A percentile compares a stretch with the other conserved stretches of the same genome.
Conservation (phyloP, 2,113 vertebrate genomes). For the Meleagris gallopavo region DNA sequence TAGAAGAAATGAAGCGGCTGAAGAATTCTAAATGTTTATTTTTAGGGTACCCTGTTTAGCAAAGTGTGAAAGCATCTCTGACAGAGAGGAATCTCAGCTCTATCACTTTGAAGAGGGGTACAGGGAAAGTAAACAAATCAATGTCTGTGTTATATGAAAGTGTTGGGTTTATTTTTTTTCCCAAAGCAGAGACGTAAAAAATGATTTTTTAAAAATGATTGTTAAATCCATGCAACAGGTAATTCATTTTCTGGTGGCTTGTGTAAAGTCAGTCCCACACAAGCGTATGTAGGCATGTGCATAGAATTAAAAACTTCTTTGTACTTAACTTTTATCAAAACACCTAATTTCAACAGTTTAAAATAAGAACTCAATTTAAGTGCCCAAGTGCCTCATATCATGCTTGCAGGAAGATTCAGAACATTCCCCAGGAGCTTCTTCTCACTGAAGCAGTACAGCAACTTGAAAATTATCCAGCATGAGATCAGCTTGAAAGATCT, state of each 20-base stretch:
- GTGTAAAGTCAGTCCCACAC: background rate
- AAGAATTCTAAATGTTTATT: background rate
- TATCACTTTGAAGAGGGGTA: background rate
- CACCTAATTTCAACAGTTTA: background rate
- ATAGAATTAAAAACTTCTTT: background rate
- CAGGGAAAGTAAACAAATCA: background rate
- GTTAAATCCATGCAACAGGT: background rate
- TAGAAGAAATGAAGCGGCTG: background rate
- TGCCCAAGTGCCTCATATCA: background rate
- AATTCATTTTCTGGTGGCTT: background rate
- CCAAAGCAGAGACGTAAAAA: background rate
- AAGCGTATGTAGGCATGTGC: background rate
- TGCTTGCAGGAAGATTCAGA: background rate
- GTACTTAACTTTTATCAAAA: background rate
- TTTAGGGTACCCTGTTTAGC: background rate
- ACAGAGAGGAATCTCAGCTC: background rate
- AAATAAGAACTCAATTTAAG: background rate
- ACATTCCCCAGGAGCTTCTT: background rate
- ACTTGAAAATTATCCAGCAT: fast-evolving
- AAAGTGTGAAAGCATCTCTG: background rate
- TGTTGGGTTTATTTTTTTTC: background rate
- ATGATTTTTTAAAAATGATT: background rate
- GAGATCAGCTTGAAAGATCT: background rate
- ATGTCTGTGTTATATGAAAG: fast-evolving
- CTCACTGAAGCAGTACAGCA: background rate